Evolutionary conservation across 2,888 invertebrate species (phyloP).

Genomic region (Clunio marinus): DNA sequence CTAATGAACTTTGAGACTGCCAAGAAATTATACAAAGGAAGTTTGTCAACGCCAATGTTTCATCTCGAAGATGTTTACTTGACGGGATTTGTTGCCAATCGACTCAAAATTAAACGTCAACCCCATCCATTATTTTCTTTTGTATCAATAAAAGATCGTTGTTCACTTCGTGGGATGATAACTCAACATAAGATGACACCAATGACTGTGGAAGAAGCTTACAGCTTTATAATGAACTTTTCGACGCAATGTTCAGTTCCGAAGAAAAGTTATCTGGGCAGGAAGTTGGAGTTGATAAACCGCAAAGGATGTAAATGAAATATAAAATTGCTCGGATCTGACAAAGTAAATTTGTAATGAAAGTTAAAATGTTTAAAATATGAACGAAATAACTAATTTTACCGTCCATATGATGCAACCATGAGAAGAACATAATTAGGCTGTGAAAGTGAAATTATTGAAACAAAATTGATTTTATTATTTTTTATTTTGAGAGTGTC

Average conservation of each 20-base stretch:
- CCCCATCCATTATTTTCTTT: slow-evolving; percentile 66
- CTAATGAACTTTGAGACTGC: slow-evolving; percentile 67
- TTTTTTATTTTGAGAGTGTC: too few relatives aligned
- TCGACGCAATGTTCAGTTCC: slow-evolving; percentile 48
- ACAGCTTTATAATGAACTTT: slow-evolving; percentile 47
- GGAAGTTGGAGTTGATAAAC: slow-evolving; percentile 20
- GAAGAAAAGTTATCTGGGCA: slow-evolving; percentile 44
- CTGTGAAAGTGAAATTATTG: too few relatives aligned
- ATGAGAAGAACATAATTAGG: too few relatives aligned
- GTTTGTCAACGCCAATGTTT: slow-evolving; percentile 64
- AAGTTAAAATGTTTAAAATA: too few relatives aligned
- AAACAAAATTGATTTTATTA: too few relatives aligned
- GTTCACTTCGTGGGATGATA: slow-evolving; percentile 54
- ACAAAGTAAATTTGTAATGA: too few relatives aligned
- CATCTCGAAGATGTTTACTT: slow-evolving; percentile 76
- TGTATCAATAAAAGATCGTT: slow-evolving; percentile 52
- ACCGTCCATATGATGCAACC: too few relatives aligned
- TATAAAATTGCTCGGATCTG: too few relatives aligned
- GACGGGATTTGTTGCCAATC: slow-evolving; percentile 61
- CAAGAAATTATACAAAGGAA: slow-evolving; percentile 60
- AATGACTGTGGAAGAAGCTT: slow-evolving; percentile 52
- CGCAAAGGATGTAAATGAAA: slow-evolving; percentile 30
- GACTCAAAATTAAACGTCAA: slow-evolving; percentile 57
- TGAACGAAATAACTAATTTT: too few relatives aligned
- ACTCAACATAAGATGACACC: slow-evolving; percentile 57